phyloP scores from a whole-genome alignment of 2,113 vertebrate genomes.

The Turdus rufiventris region DNA sequence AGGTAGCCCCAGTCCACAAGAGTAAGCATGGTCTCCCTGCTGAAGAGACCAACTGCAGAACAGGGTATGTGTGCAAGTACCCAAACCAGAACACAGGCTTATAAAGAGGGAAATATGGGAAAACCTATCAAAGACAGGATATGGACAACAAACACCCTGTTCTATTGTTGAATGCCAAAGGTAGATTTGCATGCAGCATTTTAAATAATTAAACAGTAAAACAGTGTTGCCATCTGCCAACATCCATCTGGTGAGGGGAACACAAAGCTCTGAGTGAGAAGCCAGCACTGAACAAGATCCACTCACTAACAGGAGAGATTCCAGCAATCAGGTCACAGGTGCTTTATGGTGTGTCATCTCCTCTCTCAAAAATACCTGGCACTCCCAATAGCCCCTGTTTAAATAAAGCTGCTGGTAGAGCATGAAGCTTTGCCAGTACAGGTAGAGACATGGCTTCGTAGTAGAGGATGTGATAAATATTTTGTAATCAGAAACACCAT shows the following conservation, averaged over 20 bases:
- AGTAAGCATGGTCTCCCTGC: not conserved
- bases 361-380: not conserved
- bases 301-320: not conserved
- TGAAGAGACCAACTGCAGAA: not conserved
- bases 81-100: not conserved
- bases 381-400: not conserved
- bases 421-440: not conserved
- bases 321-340: not conserved
- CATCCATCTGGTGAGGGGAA: constrained; percentile 29
- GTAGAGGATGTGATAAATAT: not conserved
- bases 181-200: constrained; percentile 27
- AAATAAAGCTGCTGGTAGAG: not conserved
- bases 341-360: not conserved
- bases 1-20: not conserved
- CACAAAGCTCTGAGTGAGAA: constrained; percentile 24
- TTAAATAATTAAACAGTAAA: constrained; percentile 47
- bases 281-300: not conserved
- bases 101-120: not conserved
- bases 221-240: constrained; percentile 52
- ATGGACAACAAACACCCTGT: not conserved
- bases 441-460: not conserved
- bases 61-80: not conserved
- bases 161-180: not conserved
- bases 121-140: not conserved
- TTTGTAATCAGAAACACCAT: not conserved